A percentile compares a stretch with the other conserved stretches of the same genome.
phyloP scores from a whole-genome alignment of 2,888 invertebrate genomes.

The Epirrhoe alternata region DNA sequence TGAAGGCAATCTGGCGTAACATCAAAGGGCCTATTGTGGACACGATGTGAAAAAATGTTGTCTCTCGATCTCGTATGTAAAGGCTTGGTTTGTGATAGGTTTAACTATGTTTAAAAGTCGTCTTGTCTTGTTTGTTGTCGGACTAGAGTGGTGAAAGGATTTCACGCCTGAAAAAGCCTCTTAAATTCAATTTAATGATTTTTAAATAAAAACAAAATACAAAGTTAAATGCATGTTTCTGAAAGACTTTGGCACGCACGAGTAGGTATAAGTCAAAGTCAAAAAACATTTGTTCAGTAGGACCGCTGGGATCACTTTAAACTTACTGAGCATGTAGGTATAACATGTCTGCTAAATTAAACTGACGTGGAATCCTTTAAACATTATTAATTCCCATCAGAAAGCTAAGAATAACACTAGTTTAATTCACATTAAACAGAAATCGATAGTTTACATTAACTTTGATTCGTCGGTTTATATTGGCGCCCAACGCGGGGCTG shows the following conservation, averaged over 20 bases:
- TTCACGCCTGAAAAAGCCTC: too few species aligned
- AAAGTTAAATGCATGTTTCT: too few species aligned
- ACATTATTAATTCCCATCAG: neutral
- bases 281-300: too few species aligned
- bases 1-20: slow-evolving; percentile 35
- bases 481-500: slow-evolving; percentile 11
- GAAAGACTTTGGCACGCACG: too few species aligned
- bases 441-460: slow-evolving; percentile 6
- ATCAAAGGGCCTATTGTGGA: slow-evolving; percentile 38
- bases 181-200: too few species aligned
- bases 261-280: too few species aligned
- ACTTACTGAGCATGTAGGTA: too few species aligned
- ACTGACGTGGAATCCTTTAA: slow-evolving; percentile 2
- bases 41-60: slow-evolving; percentile 23
- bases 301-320: too few species aligned
- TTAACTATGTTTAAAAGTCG: neutral
- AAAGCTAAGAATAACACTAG: slow-evolving; percentile 6
- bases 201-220: too few species aligned
- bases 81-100: neutral
- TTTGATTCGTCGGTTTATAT: slow-evolving; percentile 11
- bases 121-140: too few species aligned
- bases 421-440: slow-evolving; percentile 15
- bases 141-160: too few species aligned
- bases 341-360: neutral
- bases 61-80: slow-evolving; percentile 19